Conservation (phyloP, 2,888 invertebrate genomes). For the Saturnia japonica region DNA sequence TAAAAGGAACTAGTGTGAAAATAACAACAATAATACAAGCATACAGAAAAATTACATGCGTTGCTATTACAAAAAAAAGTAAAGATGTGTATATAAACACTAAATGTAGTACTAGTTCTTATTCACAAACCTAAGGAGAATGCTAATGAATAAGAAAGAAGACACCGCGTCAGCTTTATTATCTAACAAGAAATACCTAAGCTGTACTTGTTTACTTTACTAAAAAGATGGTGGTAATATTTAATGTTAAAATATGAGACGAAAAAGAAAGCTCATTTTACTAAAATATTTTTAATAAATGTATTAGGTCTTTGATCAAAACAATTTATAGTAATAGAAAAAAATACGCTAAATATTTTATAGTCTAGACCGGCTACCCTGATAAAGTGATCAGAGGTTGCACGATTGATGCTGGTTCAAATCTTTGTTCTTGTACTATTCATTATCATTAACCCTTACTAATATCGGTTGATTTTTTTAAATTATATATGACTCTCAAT, state of each 20-base stretch:
- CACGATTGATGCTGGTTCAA: background rate
- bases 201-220: background rate
- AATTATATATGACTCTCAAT: background rate
- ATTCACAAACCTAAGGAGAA: background rate
- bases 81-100: background rate
- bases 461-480: too few relatives aligned
- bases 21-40: background rate
- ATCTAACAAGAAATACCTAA: background rate
- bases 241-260: background rate
- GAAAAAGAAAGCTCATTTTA: background rate
- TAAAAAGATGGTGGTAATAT: background rate
- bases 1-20: too few relatives aligned
- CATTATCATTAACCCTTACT: too few relatives aligned
- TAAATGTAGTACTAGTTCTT: background rate
- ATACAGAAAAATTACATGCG: background rate
- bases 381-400: background rate
- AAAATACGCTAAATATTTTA: background rate
- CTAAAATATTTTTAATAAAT: background rate
- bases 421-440: background rate
- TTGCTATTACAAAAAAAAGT: background rate
- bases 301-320: background rate
- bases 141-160: conserved; percentile 6
- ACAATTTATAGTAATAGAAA: background rate
- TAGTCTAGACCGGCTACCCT: background rate
- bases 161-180: background rate